These are phyloP conservation scores for Lytechinus variegatus DNA, from an alignment of 35 echinoderm and acorn worm genomes.

Conservation along the genomic window DNA sequence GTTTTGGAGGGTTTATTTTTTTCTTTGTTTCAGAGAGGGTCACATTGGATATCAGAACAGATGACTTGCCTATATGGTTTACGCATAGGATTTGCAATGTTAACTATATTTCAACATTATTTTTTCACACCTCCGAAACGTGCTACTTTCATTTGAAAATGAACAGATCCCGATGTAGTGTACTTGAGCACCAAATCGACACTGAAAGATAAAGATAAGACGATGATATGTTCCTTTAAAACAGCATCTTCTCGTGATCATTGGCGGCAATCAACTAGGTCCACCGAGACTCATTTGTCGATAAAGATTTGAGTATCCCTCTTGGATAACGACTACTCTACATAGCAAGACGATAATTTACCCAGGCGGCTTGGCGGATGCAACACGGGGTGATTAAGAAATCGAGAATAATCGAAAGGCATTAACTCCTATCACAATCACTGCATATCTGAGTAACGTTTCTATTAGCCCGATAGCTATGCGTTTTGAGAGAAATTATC, in stretches of 20 bases:
- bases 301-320: background rate
- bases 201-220: background rate
- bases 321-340: background rate
- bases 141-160: background rate
- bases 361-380: background rate
- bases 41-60: no score
- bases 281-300: constrained; percentile 8
- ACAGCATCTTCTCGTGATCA: constrained; percentile 9
- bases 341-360: background rate
- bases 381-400: background rate
- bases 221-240: background rate
- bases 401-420: constrained; percentile 1
- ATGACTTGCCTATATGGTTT: no score
- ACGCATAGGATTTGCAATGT: no score
- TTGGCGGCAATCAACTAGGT: background rate
- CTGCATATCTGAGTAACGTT: background rate
- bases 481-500: no score
- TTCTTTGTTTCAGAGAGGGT: no score
- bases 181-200: background rate
- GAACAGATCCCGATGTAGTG: background rate
- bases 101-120: no score
- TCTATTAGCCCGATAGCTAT: background rate
- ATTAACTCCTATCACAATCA: constrained; percentile 20
- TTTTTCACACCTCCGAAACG: no score
- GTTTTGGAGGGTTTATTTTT: no score